Percentiles rank a stretch among this genome's conserved stretches.
These are phyloP conservation scores for Platynereis dumerilii DNA, from an alignment of 2,888 invertebrate species.

Conservation along the genomic window DNA sequence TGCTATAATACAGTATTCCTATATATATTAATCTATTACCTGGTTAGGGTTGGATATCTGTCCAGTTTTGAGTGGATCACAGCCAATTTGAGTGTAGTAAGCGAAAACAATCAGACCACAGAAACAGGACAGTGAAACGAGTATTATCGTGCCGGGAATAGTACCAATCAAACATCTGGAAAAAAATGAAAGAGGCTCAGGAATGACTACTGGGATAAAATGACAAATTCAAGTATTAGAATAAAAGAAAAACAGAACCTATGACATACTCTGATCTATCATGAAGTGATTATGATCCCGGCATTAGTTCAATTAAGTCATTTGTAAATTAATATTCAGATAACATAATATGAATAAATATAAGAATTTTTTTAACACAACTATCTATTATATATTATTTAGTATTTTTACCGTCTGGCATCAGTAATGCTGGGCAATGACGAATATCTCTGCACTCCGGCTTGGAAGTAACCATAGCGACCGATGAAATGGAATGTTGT, in stretches of 20 bases:
- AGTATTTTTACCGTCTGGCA: conserved; percentile 1
- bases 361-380: too few relatives aligned
- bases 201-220: too few relatives aligned
- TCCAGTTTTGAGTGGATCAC: conserved; percentile 1
- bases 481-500: conserved; percentile 2
- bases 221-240: too few relatives aligned
- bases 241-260: too few relatives aligned
- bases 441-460: conserved; percentile 4
- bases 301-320: too few relatives aligned
- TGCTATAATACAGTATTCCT: too few relatives aligned
- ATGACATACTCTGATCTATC: too few relatives aligned
- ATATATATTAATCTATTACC: too few relatives aligned
- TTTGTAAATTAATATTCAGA: too few relatives aligned
- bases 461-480: conserved; percentile 5
- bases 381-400: too few relatives aligned
- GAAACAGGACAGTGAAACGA: neutral
- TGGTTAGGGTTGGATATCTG: conserved; percentile 7
- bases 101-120: neutral
- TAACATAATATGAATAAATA: too few relatives aligned
- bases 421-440: neutral
- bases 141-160: neutral
- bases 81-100: conserved; percentile 1
- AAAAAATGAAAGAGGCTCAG: neutral
- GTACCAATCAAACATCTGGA: neutral
- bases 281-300: too few relatives aligned